Evolutionary conservation across 2,888 invertebrate species (phyloP), one percentile per base, ranked within the genome.

Genomic region (Apamea sordens): DNA sequence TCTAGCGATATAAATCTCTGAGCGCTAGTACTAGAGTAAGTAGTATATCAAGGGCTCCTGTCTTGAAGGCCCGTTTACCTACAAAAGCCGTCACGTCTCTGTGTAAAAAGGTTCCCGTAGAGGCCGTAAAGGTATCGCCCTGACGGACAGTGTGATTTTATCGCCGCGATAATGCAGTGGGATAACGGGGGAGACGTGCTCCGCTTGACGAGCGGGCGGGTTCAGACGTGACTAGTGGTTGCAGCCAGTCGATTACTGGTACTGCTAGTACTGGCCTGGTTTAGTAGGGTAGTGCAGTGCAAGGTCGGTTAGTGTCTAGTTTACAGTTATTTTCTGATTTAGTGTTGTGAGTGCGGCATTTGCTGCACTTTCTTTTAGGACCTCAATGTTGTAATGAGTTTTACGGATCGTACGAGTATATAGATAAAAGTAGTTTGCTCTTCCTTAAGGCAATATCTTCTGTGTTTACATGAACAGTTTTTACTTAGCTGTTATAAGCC

Each of bases 111-210:
- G 87, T 77, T 75, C 74, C 86, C 64, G 77, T 53, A 64, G 74
- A 64, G 72, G 75, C 63, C 53, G 73, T 86, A 87, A 86, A 82
- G 82, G 88, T 83, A 84, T 79, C 80, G 76, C 75, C 67, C 77
- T 68, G 82, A 76, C 82, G 86, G 84, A 86, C 88, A 83, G 88
- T 78, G 84, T 79, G 89, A 89, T 86, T 88, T 89, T 88, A 88
- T 89, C 84, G 88, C 67, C 41, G 69, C 73, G 85, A 89, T 89
- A 88, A 88, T 87, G 77, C 84, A 76, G 53, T 64, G 70, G 82
- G 80, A 83, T 89, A 83, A 80, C 75, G 70, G 67, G 77, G 67
- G 50, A 69, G 69, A 85, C 86, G 86, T 88, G 86, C 72, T 70
- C 64, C 83, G 86, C 77, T 85, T 88, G 78, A 64, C 11, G 73